Conservation (phyloP, 2,797 vertebrate species). For the Protosalanx chinensis region DNA sequence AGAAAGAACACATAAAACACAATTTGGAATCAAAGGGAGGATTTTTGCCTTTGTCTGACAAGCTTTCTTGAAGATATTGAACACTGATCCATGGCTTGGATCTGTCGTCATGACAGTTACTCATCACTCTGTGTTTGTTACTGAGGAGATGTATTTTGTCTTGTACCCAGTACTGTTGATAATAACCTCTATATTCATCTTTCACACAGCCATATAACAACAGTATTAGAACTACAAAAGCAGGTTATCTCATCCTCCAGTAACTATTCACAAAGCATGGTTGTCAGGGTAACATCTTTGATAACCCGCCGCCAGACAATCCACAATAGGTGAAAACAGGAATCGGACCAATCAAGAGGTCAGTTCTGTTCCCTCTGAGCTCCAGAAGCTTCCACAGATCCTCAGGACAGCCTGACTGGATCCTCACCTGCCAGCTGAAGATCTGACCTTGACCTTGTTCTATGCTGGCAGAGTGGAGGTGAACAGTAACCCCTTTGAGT, state of each 20-base stretch:
- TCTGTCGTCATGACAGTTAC: slow-evolving; percentile 62
- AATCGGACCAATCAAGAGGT: not conserved
- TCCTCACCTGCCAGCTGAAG: slow-evolving; percentile 1
- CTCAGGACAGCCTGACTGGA: slow-evolving; percentile 7
- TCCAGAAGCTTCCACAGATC: slow-evolving; percentile 13
- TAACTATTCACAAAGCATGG: slow-evolving; percentile 23
- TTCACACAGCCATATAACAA: slow-evolving; percentile 17
- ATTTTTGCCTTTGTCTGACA: slow-evolving; percentile 23
- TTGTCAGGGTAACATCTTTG: not conserved
- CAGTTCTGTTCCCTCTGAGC: slow-evolving; percentile 1
- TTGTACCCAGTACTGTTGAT: no score
- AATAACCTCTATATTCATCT: slow-evolving; percentile 9
- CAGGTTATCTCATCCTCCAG: not conserved
- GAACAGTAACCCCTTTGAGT: slow-evolving; percentile 9
- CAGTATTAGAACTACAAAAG: not conserved
- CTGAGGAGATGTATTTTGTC: slow-evolving; percentile 52
- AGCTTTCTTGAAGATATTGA: slow-evolving; percentile 67
- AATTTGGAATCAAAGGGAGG: slow-evolving; percentile 74
- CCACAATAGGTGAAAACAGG: slow-evolving; percentile 32
- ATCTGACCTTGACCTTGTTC: not conserved
- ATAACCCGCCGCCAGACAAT: slow-evolving; percentile 43
- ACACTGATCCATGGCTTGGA: slow-evolving; percentile 82
- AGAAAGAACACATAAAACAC: slow-evolving; percentile 64
- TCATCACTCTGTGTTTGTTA: slow-evolving; percentile 66
- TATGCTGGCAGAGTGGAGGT: slow-evolving; percentile 14